A percentile compares a stretch with the other conserved stretches of the same genome.
Evolutionary conservation across 2,888 invertebrate genomes (phyloP).

Genomic region (Sphinx pinastri): DNA sequence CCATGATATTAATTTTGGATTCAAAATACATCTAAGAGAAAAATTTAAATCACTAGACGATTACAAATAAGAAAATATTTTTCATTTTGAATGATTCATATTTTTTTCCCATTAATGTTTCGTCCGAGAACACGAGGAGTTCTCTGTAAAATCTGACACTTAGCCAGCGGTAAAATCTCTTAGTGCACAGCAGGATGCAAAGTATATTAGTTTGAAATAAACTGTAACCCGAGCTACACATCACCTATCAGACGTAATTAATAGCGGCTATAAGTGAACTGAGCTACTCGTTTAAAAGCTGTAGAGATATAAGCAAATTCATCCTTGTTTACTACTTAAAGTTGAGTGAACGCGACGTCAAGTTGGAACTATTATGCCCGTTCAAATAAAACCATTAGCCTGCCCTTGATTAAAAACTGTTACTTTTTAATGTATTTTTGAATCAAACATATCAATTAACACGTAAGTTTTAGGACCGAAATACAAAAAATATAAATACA

Average conservation of each 20-base stretch:
- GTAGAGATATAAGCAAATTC: background rate
- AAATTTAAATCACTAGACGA: no score
- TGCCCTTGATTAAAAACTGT: no score
- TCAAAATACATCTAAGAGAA: no score
- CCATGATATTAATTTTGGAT: no score
- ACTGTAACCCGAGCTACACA: conserved; percentile 24
- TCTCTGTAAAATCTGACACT: conserved; percentile 20
- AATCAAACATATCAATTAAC: no score
- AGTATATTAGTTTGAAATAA: conserved; percentile 28
- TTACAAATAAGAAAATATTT: background rate
- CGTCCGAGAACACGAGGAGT: conserved; percentile 11
- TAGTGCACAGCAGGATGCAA: conserved; percentile 23
- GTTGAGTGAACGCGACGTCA: background rate
- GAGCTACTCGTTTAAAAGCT: conserved; percentile 12
- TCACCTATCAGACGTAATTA: conserved; percentile 25
- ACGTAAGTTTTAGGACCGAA: no score
- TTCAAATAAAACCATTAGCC: no score
- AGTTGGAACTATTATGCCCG: no score
- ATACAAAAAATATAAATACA: no score
- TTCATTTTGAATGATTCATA: background rate
- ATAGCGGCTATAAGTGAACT: conserved; percentile 22
- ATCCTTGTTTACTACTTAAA: background rate
- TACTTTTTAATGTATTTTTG: no score
- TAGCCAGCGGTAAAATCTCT: conserved; percentile 26
- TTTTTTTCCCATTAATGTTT: conserved; percentile 14